Evolutionary conservation across 1,140 invertebrate genomes (phyloP), one percentile per base, ranked within the genome.

Genomic region (Pseudomyrmex dendroicus): DNA sequence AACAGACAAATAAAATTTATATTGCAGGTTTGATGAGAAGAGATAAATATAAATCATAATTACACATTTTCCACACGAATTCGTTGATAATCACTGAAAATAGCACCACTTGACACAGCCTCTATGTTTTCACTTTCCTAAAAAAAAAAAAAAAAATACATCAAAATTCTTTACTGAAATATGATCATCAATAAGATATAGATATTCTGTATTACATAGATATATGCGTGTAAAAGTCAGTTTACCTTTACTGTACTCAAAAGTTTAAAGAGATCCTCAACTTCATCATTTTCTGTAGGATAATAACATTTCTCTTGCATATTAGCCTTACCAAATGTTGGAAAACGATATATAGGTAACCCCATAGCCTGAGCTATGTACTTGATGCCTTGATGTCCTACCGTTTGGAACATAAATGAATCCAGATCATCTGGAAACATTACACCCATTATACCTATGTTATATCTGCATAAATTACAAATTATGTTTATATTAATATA

Each of bases 381-480:
- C 73, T 97, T 96, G 86, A 99, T 97, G 48, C 97, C 98, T 95
- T 99, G 97, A 94, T 99, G 98, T 10, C 99, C 99, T 72, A 99
- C 99, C 70, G 98, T 99, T 95, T 99, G 99, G 93, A 99, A 99
- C 99, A 99, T 99, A 91, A 98, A 99, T 91, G 99, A 99, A 94
- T 99, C 99, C 85, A 99, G 93, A 93, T 99, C 99, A 96, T 98
- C 97, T 98, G 90, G 17, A 87, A 93, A 82, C 4, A 89, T 85
- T 73, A 22, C 56, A 15, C 3, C 10, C 63, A 44, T 84, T 80
- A 64, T 9, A 25, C 68, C 17, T 84, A 50, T 78, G 82, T 68
- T 74, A 73, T 52, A 78, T 73, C 52, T 82, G 50, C 44, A 82
- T 82, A 85, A 82, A 62, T 70, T 67, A 35, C 8, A 61, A 48